Base-by-base conservation (phyloP, 2,888 invertebrate genomes). In the Sialis lutaria region DNA sequence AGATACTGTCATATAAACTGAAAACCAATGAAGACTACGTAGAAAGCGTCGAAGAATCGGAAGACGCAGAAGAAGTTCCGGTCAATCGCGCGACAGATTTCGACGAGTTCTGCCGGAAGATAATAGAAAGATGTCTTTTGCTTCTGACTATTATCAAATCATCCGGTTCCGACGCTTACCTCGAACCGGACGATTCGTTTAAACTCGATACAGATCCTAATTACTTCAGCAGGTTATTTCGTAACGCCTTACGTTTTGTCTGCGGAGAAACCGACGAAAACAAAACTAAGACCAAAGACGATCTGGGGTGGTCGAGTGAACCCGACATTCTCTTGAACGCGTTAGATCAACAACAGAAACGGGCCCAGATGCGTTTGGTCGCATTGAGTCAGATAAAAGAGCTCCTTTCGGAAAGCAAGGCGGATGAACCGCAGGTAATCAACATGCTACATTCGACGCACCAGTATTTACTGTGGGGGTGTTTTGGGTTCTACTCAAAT, bases 401-500 rank as follows among this genome's bases (percentile, higher is more conserved):
- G 43, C 55, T 66, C 8, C 55, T 66, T 32, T 52, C 58, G 6
- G 43, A 43, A 31, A 10, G 10, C 6, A 32, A 43, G 33, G 33
- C 43, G 12, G 33, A 22, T 8, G 43, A 10, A 10, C 32, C 5
- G 5, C 45, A 12, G 32, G 22, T 10, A 13, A 10, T 32, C 9
- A 39, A n/a, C 4, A 58, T 62, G 10, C 54, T 61, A 10, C 61
- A 61, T 49, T 64, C 64, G 50, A 61, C 71, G 12, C 70, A 73
- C 51, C 67, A 72, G 35, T 71, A 72, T 54, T 58, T 74, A 3
- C 55, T 75, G 45, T 65, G 70, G 10, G 74, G 74, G 7, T 73
- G 69, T 54, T 73, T 72, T 53, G 68, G 69, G 22, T 63, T 74
- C 40, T 65, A 58, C 48, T 60, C 62, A 48, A 55, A 64, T 31